Conservation (phyloP, 2,888 invertebrate genomes). For the Drosophila vallismaia region DNA sequence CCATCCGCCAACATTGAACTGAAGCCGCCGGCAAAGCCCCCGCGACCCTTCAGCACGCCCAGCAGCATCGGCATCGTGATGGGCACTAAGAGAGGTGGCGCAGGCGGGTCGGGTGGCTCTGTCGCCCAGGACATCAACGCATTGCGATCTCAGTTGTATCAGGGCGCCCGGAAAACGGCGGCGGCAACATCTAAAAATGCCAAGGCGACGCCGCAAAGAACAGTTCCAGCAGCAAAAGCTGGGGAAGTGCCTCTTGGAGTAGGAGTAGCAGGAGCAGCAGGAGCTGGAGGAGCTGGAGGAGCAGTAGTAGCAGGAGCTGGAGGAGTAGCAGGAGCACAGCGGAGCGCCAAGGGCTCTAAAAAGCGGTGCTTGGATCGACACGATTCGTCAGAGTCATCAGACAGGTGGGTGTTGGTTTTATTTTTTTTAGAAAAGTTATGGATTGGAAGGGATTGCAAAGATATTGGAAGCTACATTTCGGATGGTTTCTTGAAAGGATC, state of each 20-base stretch:
- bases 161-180: constrained; percentile 63
- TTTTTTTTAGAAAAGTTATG: not conserved
- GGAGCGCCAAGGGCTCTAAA: constrained; percentile 86
- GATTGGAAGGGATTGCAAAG: not conserved
- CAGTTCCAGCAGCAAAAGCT: constrained; percentile 16
- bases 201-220: constrained; percentile 21
- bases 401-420: constrained; percentile 89
- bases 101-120: constrained; percentile 7
- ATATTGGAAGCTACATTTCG: not conserved
- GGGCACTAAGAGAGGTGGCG: constrained; percentile 64
- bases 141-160: constrained; percentile 73
- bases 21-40: constrained; percentile 58
- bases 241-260: not conserved
- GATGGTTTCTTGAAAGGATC: not conserved
- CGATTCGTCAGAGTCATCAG: constrained; percentile 96
- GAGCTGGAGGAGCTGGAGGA: constrained; percentile 74
- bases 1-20: constrained; percentile 53
- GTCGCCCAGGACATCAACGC: constrained; percentile 56
- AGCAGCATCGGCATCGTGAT: constrained; percentile 71
- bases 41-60: constrained; percentile 57
- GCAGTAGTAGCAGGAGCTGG: constrained; percentile 16
- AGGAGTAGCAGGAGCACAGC: constrained; percentile 84
- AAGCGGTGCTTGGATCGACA: constrained; percentile 95
- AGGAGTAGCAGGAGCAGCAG: constrained; percentile 75
- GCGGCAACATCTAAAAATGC: constrained; percentile 39